phyloP scores from a whole-genome alignment of 2,797 vertebrate species.

The Neomorphus geoffroyi region DNA sequence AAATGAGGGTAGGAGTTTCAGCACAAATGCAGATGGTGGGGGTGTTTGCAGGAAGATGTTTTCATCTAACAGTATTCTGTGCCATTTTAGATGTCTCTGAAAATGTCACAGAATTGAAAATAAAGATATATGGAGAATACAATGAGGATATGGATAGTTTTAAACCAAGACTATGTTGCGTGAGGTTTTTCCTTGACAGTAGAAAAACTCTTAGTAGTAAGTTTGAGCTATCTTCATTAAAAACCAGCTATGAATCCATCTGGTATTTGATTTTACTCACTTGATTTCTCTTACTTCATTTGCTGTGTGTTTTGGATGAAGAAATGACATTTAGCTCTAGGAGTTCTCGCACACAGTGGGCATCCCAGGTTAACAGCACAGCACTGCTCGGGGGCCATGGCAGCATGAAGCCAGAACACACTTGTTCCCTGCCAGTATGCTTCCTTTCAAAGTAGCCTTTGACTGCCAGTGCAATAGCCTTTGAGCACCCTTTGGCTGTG shows the following conservation, averaged over 20 bases:
- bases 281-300: neutral
- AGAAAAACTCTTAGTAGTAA: neutral
- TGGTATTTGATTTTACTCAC: neutral
- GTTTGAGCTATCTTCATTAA: neutral
- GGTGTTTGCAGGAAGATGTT: neutral
- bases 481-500: neutral
- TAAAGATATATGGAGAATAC: neutral
- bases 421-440: accelerated
- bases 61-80: neutral
- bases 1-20: neutral
- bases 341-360: neutral
- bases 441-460: neutral
- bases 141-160: neutral
- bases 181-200: neutral
- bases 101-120: neutral
- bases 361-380: neutral
- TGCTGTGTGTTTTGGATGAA: neutral
- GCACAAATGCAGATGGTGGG: neutral
- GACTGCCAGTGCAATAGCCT: accelerated
- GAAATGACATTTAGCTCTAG: neutral
- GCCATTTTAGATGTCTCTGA: neutral
- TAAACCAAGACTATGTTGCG: neutral
- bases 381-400: accelerated
- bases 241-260: neutral
- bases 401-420: neutral